Percentiles rank a stretch among this genome's conserved stretches.
phyloP scores from a whole-genome alignment of 2,888 invertebrate genomes.

The Rhaphigaster nebulosa region DNA sequence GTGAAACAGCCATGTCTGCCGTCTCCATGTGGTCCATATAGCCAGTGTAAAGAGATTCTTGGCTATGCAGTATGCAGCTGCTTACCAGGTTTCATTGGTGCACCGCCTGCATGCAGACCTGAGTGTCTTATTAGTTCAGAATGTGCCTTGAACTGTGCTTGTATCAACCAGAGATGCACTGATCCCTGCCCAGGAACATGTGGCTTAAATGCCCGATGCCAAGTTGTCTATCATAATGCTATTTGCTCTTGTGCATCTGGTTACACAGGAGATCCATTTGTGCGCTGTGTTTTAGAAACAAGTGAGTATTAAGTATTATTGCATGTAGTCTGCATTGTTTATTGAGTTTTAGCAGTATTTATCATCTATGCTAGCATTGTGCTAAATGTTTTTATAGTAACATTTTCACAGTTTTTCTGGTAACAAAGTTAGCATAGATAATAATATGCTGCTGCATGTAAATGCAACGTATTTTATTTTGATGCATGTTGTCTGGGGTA shows the following conservation, averaged over 20 bases:
- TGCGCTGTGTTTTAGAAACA: slow-evolving; percentile 72
- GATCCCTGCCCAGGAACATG: slow-evolving; percentile 84
- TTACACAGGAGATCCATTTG: slow-evolving; percentile 82
- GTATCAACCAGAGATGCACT: slow-evolving; percentile 81
- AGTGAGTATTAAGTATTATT: slow-evolving; percentile 65
- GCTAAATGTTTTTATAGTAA: background rate
- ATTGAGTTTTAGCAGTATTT: slow-evolving; percentile 18
- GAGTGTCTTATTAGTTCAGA: slow-evolving; percentile 85
- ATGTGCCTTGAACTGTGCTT: slow-evolving; percentile 79
- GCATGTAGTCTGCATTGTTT: slow-evolving; percentile 49
- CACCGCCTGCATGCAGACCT: slow-evolving; percentile 83
- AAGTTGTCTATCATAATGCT: slow-evolving; percentile 82
- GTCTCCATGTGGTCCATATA: slow-evolving; percentile 81
- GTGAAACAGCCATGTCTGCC: slow-evolving; percentile 66
- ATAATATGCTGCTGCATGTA: slow-evolving; percentile 55
- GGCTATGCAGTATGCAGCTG: slow-evolving; percentile 83
- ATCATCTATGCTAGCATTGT: background rate
- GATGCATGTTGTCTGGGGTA: slow-evolving; percentile 63
- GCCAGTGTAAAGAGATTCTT: slow-evolving; percentile 76
- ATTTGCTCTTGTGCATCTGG: slow-evolving; percentile 80
- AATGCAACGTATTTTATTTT: slow-evolving; percentile 54
- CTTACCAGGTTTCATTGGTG: slow-evolving; percentile 77
- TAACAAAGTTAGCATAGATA: slow-evolving; percentile 10
- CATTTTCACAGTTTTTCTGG: background rate
- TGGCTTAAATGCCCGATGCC: slow-evolving; percentile 79